phyloP scores from a whole-genome alignment of 2,888 invertebrate species.

The Rhingia campestris region DNA sequence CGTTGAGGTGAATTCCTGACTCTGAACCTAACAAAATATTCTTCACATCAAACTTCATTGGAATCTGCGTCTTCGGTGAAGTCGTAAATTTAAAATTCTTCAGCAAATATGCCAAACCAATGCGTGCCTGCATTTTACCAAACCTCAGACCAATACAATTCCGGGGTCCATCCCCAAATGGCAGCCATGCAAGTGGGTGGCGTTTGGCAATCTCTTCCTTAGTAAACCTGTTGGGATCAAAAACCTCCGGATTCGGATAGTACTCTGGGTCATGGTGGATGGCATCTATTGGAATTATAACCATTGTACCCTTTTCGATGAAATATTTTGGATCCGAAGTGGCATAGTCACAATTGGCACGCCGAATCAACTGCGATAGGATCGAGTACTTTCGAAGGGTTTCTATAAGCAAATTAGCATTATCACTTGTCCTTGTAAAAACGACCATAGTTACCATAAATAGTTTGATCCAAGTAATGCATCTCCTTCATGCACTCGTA shows the following conservation, averaged over 20 bases:
- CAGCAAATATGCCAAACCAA: conserved; percentile 77
- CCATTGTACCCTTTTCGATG: conserved; percentile 83
- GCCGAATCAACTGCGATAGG: conserved; percentile 76
- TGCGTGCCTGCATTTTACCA: conserved; percentile 79
- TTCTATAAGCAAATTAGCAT: conserved; percentile 79
- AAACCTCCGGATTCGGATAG: conserved; percentile 82
- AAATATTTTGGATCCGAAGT: conserved; percentile 81
- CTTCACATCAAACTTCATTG: conserved; percentile 68
- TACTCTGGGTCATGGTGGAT: conserved; percentile 79
- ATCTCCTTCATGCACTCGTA: conserved; percentile 79
- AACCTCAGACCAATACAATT: conserved; percentile 81
- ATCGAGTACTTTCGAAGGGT: conserved; percentile 85
- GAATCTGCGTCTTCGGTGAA: conserved; percentile 75
- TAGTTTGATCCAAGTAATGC: conserved; percentile 78
- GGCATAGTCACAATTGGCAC: conserved; percentile 39
- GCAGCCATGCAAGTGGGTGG: conserved; percentile 77
- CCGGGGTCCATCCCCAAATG: conserved; percentile 80
- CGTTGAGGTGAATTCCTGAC: conserved; percentile 76
- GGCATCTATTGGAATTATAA: conserved; percentile 83
- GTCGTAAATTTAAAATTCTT: conserved; percentile 76
- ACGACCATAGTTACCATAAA: conserved; percentile 77
- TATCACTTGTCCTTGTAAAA: not conserved
- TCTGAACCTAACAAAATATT: conserved; percentile 74
- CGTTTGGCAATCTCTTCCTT: conserved; percentile 78
- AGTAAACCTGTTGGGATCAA: conserved; percentile 83